Base-by-base conservation (phyloP, 2,113 vertebrate species). In the Atherinomorus stipes region DNA sequence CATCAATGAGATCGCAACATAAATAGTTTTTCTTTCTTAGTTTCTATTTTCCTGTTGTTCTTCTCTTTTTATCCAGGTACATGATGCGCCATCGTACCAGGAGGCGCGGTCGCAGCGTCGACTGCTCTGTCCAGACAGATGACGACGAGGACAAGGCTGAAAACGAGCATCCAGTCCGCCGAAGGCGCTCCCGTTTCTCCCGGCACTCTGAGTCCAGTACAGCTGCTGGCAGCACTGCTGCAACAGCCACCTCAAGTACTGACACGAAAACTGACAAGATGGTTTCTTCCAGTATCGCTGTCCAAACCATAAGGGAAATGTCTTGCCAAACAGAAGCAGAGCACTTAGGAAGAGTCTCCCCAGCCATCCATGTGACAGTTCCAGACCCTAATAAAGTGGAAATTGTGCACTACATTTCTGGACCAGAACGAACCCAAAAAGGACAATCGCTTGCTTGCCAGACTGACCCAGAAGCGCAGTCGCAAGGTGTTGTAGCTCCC, bases 381-480 rank as follows among this genome's bases (percentile, higher is more conserved):
- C 94, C 96, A 0, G 98, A 99, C 71, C 91, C 93, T 16, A 97
- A 95, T 53, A 97, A 95, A 78, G 97, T 98, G 69, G 97, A 99
- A 88, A 98, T 99, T 0, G 74, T 99, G 50, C 95, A 95, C 81
- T 98, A 99, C 86, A 99, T 99, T 76, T 99, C 98, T 0, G 98
- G 97, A 7, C 97, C 98, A 0, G 98, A 99, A 91, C 95, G 97
- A 85, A 99, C 97, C 0, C 94, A 95, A 53, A 95, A 93, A 4
- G 98, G 98, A 0, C 96, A 99, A 88, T 99, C 98, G 79, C 84
- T 99, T 64, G 97, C 96, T 64, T 99, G 98, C 85, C 98, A 99
- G 89, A 99, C 98, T 0, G 98, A 99, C 73, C 94, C 93, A 0
- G 98, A 99, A 63, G 93, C 92, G 0, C 95, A 96, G 81, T 94